These are phyloP conservation scores for Xylota segnis DNA, from an alignment of 2,888 invertebrate genomes.

Conservation along the genomic window DNA sequence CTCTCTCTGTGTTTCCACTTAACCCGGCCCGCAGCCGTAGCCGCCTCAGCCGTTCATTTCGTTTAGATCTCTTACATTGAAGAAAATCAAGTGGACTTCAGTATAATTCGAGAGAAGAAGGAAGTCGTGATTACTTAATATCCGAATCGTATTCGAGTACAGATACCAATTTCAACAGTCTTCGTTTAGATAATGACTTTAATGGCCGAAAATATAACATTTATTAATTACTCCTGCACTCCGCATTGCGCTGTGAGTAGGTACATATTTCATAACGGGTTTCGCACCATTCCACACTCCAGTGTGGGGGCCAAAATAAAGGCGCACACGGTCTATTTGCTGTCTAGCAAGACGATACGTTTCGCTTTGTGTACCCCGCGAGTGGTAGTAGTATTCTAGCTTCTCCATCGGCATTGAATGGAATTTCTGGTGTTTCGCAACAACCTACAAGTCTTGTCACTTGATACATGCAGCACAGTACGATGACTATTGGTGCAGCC, in stretches of 20 bases:
- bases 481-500: constrained; percentile 43
- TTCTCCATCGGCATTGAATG: constrained; percentile 72
- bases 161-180: neutral
- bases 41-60: constrained; percentile 47
- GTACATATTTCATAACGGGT: constrained; percentile 50
- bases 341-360: constrained; percentile 69
- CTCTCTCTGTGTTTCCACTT: constrained; percentile 30
- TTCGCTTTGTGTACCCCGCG: constrained; percentile 1
- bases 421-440: constrained; percentile 73
- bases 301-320: constrained; percentile 53
- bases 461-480: constrained; percentile 48
- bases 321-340: constrained; percentile 71
- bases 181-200: neutral
- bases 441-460: constrained; percentile 65
- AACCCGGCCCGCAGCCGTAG: constrained; percentile 52
- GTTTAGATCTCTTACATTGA: constrained; percentile 34
- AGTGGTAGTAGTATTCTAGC: constrained; percentile 55
- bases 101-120: constrained; percentile 49
- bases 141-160: constrained; percentile 22
- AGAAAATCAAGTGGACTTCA: constrained; percentile 47
- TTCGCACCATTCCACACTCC: constrained; percentile 42
- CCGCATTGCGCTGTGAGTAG: too few species aligned
- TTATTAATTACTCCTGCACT: constrained; percentile 20
- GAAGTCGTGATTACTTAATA: constrained; percentile 58
- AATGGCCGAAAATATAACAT: constrained; percentile 9